These are phyloP conservation scores for Oenanthe melanoleuca DNA, from an alignment of 2,113 vertebrate genomes.

Conservation along the genomic window DNA sequence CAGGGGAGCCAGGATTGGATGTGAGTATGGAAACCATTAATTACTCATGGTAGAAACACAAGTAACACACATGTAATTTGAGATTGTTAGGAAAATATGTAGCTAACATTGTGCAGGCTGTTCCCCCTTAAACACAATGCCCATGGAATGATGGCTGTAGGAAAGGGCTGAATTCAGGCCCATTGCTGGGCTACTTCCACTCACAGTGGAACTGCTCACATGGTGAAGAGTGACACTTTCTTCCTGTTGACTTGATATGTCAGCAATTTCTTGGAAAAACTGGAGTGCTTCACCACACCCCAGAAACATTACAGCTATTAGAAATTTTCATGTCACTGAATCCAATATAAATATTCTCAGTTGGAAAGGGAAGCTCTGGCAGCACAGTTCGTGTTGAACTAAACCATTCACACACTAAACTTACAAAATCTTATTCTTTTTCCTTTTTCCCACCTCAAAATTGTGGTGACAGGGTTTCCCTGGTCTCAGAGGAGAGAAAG, in stretches of 20 bases:
- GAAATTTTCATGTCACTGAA: no score
- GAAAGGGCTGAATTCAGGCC: not conserved
- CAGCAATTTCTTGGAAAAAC: no score
- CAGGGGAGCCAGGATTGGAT: slow-evolving; percentile 92
- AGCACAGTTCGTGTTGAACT: not conserved
- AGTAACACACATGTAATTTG: not conserved
- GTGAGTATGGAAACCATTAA: slow-evolving; percentile 78
- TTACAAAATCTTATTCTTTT: not conserved
- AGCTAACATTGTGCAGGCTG: not conserved
- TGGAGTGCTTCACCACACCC: no score
- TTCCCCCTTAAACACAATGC: not conserved
- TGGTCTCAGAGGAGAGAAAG: slow-evolving; percentile 89
- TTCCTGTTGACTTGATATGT: no score
- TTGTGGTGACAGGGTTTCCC: slow-evolving; percentile 86
- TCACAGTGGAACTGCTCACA: not conserved
- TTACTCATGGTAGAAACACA: not conserved
- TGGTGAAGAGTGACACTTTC: no score
- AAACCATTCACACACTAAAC: not conserved
- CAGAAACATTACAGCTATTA: no score
- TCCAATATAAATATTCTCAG: no score
- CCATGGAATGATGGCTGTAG: not conserved
- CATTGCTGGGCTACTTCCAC: not conserved
- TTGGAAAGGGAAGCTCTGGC: no score
- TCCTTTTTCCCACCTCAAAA: not conserved
- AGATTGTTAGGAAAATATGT: not conserved